Evolutionary conservation across 1,140 invertebrate species (phyloP).

Genomic region (Tetramorium simillimum): DNA sequence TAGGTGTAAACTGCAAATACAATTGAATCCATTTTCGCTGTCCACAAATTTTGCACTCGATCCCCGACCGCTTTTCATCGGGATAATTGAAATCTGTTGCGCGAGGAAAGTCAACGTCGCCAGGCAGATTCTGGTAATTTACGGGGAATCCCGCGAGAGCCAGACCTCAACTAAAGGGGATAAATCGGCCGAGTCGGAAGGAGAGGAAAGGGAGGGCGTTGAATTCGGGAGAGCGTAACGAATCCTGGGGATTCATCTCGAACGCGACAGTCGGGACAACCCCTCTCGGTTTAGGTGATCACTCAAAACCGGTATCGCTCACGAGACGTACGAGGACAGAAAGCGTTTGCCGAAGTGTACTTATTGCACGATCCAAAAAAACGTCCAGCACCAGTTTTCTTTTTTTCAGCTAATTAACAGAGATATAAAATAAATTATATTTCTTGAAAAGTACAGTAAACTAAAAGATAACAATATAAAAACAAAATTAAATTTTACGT

Average conservation of each 20-base stretch:
- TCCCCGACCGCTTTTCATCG: conserved; percentile 30
- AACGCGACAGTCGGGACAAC: conserved; percentile 1
- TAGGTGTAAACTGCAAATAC: neutral
- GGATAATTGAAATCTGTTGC: conserved; percentile 57
- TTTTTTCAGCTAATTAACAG: neutral
- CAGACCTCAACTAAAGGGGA: neutral
- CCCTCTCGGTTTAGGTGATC: conserved; percentile 43
- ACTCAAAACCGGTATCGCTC: conserved; percentile 19
- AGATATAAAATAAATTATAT: neutral
- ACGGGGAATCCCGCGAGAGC: conserved; percentile 15
- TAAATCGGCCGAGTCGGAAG: conserved; percentile 9
- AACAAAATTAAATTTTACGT: neutral
- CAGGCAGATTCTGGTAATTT: conserved; percentile 43
- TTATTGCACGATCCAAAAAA: conserved; percentile 18
- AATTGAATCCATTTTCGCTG: conserved; percentile 15
- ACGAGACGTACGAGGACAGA: conserved; percentile 17
- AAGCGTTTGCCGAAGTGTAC: neutral
- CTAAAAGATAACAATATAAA: neutral
- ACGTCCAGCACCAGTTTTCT: neutral
- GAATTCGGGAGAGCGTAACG: conserved; percentile 44
- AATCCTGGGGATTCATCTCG: conserved; percentile 47
- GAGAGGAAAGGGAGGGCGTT: neutral
- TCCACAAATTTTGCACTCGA: conserved; percentile 31
- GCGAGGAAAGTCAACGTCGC: conserved; percentile 52
- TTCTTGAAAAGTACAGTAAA: neutral